Percentiles rank a stretch among this genome's conserved stretches.
Conservation (phyloP, 2,113 vertebrate genomes). For the Amazona guildingii region DNA sequence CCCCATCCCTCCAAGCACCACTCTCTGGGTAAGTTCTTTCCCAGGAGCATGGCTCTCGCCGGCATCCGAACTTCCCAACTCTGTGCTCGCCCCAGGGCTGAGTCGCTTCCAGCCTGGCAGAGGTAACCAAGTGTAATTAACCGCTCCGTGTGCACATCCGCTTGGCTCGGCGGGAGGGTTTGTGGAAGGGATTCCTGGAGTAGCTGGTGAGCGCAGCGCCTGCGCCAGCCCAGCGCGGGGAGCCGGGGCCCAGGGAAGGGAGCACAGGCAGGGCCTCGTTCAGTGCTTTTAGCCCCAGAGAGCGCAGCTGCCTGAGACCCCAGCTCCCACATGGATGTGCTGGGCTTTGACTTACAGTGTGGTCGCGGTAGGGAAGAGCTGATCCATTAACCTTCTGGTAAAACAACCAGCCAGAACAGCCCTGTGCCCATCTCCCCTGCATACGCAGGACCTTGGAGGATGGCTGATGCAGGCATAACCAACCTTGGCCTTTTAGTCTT, state of each 20-base stretch:
- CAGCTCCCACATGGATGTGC: background rate
- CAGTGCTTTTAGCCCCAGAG: background rate
- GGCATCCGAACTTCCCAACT: background rate
- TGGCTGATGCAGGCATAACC: background rate
- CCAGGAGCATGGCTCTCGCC: fast-evolving
- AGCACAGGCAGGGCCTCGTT: fast-evolving
- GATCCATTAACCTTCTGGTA: background rate
- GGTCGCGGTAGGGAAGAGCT: background rate
- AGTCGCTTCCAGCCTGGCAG: background rate
- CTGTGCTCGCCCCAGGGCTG: background rate
- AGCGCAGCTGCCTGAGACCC: fast-evolving
- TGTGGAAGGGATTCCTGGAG: background rate
- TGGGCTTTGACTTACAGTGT: background rate
- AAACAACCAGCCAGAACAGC: background rate
- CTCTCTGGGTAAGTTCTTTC: background rate
- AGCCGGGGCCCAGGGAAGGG: background rate
- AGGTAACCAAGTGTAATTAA: background rate
- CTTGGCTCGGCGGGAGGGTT: background rate
- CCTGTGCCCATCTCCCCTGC: background rate
- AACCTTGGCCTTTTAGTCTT: background rate
- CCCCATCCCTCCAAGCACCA: fast-evolving
- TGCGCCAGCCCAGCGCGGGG: fast-evolving
- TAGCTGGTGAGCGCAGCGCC: background rate
- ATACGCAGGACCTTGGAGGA: fast-evolving
- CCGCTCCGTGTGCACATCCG: background rate